Conservation (phyloP, 2,888 invertebrate species). For the Pseudococcus longispinus region DNA sequence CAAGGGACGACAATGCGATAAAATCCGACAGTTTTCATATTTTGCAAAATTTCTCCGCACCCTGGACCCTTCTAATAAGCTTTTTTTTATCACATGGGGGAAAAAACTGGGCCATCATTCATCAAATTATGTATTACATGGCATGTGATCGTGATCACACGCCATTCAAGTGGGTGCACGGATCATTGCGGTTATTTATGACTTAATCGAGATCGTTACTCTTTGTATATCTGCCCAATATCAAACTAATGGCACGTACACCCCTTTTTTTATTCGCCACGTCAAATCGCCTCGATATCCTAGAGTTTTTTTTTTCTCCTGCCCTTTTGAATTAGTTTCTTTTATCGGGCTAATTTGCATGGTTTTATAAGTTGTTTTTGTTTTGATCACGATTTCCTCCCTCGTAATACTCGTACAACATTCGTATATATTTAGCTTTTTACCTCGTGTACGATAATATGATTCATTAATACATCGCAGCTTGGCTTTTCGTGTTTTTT, state of each 20-base stretch:
- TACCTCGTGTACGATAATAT: not conserved
- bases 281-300: not conserved
- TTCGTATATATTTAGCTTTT: not conserved
- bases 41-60: not conserved
- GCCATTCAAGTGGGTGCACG: slow-evolving; percentile 1
- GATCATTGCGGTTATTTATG: slow-evolving; percentile 42
- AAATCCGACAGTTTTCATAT: not conserved
- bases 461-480: not conserved
- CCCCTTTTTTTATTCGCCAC: slow-evolving; percentile 3
- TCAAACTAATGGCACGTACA: slow-evolving; percentile 24
- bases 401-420: not conserved
- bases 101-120: not conserved
- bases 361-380: slow-evolving; percentile 27
- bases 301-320: not conserved
- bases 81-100: not conserved
- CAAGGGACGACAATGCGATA: not conserved
- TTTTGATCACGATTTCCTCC: slow-evolving; percentile 34
- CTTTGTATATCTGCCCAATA: not conserved
- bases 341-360: slow-evolving; percentile 9
- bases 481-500: not conserved
- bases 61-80: not conserved
- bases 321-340: not conserved
- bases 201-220: slow-evolving; percentile 36
- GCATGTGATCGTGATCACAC: slow-evolving; percentile 46
- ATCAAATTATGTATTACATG: not conserved